These are phyloP conservation scores for Chelidonichthys spinosus DNA, from an alignment of 2,797 vertebrate species.

Conservation along the genomic window DNA sequence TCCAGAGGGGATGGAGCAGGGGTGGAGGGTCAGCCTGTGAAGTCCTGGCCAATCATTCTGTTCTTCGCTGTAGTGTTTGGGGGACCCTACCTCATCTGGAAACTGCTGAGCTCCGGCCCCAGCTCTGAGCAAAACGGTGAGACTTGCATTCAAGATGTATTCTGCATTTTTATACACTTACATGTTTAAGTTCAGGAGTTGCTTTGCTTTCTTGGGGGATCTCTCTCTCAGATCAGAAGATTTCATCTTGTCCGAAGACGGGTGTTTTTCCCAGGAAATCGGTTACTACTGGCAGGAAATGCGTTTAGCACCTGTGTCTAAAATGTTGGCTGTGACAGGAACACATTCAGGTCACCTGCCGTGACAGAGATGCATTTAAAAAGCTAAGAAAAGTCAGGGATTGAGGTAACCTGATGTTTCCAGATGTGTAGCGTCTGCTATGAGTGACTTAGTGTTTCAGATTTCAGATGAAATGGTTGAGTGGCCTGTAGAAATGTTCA, in stretches of 20 bases:
- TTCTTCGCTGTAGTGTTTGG: slow-evolving; percentile 96
- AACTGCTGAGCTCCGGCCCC: slow-evolving; percentile 89
- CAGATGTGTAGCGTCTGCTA: not conserved
- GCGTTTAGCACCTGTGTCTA: not conserved
- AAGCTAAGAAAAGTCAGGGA: not conserved
- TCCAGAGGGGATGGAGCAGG: slow-evolving; percentile 72
- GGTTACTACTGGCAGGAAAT: not conserved
- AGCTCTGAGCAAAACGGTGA: slow-evolving; percentile 87
- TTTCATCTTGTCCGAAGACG: not conserved
- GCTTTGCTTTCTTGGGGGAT: not conserved
- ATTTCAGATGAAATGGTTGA: not conserved
- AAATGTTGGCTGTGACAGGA: too few relatives aligned
- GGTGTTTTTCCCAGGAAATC: not conserved
- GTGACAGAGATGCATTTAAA: too few relatives aligned
- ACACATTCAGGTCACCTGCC: not conserved
- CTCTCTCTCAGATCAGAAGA: not conserved
- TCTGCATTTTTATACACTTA: not conserved
- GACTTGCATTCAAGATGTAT: slow-evolving; percentile 26
- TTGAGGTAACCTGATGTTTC: not conserved
- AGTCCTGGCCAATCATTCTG: slow-evolving; percentile 97
- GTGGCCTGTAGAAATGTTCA: not conserved
- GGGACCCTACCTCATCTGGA: slow-evolving; percentile 98
- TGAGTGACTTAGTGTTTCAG: not conserved
- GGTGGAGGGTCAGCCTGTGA: slow-evolving; percentile 80
- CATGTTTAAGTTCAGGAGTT: not conserved